Base-by-base conservation (phyloP, 2,888 invertebrate genomes). In the Apoderus coryli region DNA sequence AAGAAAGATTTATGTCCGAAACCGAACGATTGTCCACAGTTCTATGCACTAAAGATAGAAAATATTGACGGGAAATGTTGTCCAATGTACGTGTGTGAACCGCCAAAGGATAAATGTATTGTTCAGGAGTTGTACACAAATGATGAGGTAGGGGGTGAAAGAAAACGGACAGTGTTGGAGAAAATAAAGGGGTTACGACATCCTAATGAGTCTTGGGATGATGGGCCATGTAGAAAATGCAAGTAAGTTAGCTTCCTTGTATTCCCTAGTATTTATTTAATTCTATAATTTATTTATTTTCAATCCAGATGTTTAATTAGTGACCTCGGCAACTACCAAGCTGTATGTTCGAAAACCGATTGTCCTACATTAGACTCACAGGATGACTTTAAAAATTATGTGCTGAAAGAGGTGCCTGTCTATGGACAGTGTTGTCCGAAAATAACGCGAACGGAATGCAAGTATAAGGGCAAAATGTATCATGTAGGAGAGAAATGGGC, bases 141-240 rank as follows among this genome's bases (percentile, higher is more conserved):
- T 0, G 60, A 63, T 1, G 53, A 61, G 3, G 56, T 57, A 16
- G 72, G 73, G 0, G 71, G 72, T 0, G 71, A 71, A 48, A 59
- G 61, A 14, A 44, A 37, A 16, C 41, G 51, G 43, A 19, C 19
- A 7, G 43, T 44, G 16, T 42, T 56, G 1, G 60, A 60, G 16
- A 63, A 61, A 6, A 62, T 65, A 41, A 60, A 59, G n/a, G 44
- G 65, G 4, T 47, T 69, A 7, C 72, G 72, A 52, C 59, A 64
- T 33, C 71, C 69, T 44, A 50, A 72, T 7, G 64, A 68, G 2
- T 62, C 56, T 0, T 81, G 80, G 80, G 49, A 61, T 35, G 78
- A 80, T 50, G 79, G 78, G 0, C 72, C 74, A 12, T 81, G 81
- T 46, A 66, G 69, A 22, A 58, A 61, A 16, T 81, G 80, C 43